phyloP scores from a whole-genome alignment of 2,888 invertebrate species.

The Aleiodes testaceus region DNA sequence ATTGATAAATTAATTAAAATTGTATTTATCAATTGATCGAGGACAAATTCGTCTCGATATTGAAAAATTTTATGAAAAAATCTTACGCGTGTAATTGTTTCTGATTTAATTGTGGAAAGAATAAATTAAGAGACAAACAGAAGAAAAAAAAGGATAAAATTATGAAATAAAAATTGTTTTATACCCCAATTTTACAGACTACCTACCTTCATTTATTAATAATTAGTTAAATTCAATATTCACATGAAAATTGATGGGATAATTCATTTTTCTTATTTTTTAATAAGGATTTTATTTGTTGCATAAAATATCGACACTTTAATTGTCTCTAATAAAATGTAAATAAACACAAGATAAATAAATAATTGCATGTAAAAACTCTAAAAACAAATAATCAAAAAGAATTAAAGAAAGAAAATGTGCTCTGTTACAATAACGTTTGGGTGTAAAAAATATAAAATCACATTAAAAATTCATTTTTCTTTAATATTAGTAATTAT shows the following conservation, averaged over 20 bases:
- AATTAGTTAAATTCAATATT: too few relatives aligned
- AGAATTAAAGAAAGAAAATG: not conserved
- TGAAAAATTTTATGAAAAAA: not conserved
- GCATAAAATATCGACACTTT: slow-evolving; percentile 4
- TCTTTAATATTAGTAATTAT: slow-evolving; percentile 50
- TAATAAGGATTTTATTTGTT: slow-evolving; percentile 12
- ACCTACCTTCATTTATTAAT: too few relatives aligned
- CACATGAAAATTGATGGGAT: too few relatives aligned
- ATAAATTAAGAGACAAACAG: not conserved
- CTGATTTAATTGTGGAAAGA: not conserved
- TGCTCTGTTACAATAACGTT: slow-evolving; percentile 1
- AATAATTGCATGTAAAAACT: slow-evolving; percentile 13
- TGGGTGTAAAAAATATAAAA: slow-evolving; percentile 62
- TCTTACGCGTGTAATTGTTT: slow-evolving; percentile 18
- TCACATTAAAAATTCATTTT: slow-evolving; percentile 55
- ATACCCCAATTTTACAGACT: too few relatives aligned
- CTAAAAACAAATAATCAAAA: slow-evolving; percentile 6
- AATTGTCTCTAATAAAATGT: not conserved
- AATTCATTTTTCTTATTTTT: not conserved
- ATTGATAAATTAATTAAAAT: slow-evolving; percentile 16
- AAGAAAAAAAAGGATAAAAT: slow-evolving; percentile 1
- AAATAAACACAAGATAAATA: slow-evolving; percentile 15
- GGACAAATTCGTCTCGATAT: slow-evolving; percentile 17
- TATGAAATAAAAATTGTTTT: slow-evolving; percentile 5
- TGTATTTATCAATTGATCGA: not conserved